Conservation (phyloP, 2,113 vertebrate species). For the Brachionichthys hirsutus region DNA sequence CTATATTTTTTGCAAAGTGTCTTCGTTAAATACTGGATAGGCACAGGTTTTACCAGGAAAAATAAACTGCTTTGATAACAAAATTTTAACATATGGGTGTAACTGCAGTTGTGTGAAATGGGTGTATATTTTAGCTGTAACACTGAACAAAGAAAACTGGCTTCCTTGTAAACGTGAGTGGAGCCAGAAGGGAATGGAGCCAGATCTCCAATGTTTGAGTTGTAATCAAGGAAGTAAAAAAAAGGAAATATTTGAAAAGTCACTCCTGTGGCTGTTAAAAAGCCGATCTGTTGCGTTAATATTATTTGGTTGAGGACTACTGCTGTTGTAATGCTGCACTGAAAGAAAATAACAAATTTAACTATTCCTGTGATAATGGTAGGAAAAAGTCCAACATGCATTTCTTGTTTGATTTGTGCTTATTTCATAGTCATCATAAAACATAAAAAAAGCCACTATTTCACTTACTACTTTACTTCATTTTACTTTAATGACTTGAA, state of each 20-base stretch:
- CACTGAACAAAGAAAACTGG: slow-evolving; percentile 30
- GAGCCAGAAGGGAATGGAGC: slow-evolving; percentile 20
- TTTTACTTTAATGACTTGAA: no score
- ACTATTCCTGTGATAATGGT: no score
- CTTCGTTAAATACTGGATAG: slow-evolving; percentile 48
- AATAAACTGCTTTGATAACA: slow-evolving; percentile 35
- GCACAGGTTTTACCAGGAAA: slow-evolving; percentile 33
- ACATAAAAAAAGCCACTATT: no score
- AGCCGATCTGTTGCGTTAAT: slow-evolving; percentile 13
- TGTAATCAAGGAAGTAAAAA: slow-evolving; percentile 56
- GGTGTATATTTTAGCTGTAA: slow-evolving; percentile 18
- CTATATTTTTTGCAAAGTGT: slow-evolving; percentile 29
- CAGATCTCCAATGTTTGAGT: slow-evolving; percentile 49
- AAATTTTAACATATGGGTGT: slow-evolving; percentile 34
- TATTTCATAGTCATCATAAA: no score
- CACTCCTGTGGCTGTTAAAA: slow-evolving; percentile 46
- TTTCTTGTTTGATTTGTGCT: no score
- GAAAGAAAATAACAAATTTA: no score
- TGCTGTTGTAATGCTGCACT: background rate
- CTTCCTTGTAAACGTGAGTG: slow-evolving; percentile 26
- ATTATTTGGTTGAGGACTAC: slow-evolving; percentile 21
- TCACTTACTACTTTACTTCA: no score
- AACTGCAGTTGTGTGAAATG: slow-evolving; percentile 19
- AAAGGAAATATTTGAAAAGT: slow-evolving; percentile 38
- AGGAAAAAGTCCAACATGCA: no score